Conservation (phyloP, 2,888 invertebrate genomes). For the Carpatolechia fugitivella region DNA sequence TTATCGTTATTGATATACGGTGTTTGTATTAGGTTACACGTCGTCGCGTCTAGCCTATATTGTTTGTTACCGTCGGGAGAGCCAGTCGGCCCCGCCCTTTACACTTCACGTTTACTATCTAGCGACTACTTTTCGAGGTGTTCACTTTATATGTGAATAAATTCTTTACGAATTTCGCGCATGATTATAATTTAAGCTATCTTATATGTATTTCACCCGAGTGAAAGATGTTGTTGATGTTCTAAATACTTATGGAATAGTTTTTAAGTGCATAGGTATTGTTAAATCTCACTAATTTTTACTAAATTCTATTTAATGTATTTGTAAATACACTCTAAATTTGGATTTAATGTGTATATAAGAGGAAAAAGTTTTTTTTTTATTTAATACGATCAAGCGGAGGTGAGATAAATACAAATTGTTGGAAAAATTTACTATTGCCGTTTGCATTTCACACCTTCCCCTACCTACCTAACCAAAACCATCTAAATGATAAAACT, state of each 20-base stretch:
- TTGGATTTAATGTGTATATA: conserved; percentile 79
- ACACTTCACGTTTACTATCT: conserved; percentile 40
- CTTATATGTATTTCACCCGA: conserved; percentile 65
- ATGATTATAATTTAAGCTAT: conserved; percentile 59
- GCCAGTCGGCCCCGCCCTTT: conserved; percentile 22
- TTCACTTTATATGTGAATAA: conserved; percentile 55
- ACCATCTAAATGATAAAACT: too few species aligned
- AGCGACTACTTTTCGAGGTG: conserved; percentile 45
- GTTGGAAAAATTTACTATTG: conserved; percentile 66
- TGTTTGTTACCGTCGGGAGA: conserved; percentile 28
- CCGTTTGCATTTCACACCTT: conserved; percentile 37
- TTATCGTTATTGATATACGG: conserved; percentile 68
- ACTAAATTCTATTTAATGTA: conserved; percentile 80
- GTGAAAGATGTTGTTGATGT: conserved; percentile 78
- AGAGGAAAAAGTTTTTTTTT: conserved; percentile 71
- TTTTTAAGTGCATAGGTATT: conserved; percentile 66
- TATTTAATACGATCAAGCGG: conserved; percentile 76
- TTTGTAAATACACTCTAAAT: conserved; percentile 81
- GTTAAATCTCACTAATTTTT: conserved; percentile 79
- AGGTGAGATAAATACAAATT: conserved; percentile 77
- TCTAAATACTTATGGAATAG: conserved; percentile 67
- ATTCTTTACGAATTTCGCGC: conserved; percentile 62
- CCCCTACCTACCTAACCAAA: too few species aligned
- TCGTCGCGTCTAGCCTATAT: conserved; percentile 43
- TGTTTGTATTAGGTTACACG: conserved; percentile 59